These are phyloP conservation scores for Callyntrura sp. DNA, from an alignment of 2,888 invertebrate species.

Conservation along the genomic window DNA sequence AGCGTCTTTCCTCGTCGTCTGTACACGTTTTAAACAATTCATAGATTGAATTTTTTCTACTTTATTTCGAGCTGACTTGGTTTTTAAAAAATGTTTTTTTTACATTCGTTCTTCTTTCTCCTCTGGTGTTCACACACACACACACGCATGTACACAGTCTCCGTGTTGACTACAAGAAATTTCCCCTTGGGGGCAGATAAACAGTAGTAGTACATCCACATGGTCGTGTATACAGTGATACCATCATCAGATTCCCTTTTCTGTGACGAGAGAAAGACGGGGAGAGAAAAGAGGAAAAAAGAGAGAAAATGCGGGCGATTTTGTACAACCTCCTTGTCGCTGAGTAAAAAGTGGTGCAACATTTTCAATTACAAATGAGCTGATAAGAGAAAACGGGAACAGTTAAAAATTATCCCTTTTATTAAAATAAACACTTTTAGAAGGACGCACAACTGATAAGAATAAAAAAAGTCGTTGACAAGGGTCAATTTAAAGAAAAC, in stretches of 20 bases:
- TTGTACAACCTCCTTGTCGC: no score
- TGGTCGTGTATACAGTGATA: background rate
- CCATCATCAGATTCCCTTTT: background rate
- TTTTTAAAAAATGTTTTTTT: no score
- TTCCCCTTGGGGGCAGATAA: slow-evolving; percentile 6
- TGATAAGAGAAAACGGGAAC: no score
- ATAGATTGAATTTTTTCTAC: background rate
- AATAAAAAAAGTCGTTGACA: no score
- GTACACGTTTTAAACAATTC: background rate
- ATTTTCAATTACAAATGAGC: background rate
- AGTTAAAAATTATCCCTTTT: no score
- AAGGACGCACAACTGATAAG: no score
- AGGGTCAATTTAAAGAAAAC: no score
- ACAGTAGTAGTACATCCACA: background rate
- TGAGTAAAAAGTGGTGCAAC: background rate
- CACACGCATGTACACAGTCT: no score
- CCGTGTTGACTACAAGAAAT: background rate
- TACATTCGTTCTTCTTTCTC: no score
- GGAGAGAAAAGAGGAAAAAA: background rate
- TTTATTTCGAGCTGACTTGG: no score
- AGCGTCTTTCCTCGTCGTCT: background rate
- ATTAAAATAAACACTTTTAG: no score
- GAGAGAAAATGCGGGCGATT: background rate
- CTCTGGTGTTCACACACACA: no score
- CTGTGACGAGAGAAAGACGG: background rate